Evolutionary conservation across 2,888 invertebrate genomes (phyloP).

Genomic region (Hypomecis atomaria): DNA sequence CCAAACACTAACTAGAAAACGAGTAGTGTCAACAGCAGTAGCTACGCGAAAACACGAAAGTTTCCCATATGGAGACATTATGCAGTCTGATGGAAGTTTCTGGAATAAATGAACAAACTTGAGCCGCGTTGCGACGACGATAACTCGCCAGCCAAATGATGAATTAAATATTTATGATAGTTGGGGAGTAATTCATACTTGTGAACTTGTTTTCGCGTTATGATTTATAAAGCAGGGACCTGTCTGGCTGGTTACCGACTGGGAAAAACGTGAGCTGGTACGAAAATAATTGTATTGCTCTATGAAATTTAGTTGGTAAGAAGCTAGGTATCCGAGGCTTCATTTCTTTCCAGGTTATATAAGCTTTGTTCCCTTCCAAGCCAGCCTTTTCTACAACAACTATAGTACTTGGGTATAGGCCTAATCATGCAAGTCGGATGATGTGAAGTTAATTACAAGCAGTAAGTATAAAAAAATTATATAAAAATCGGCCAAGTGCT

Average conservation of each 20-base stretch:
- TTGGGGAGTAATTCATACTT: slow-evolving; percentile 22
- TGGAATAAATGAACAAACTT: slow-evolving; percentile 58
- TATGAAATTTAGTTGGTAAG: no score
- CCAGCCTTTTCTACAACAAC: no score
- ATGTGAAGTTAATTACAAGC: no score
- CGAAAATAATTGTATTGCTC: not conserved
- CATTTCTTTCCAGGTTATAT: no score
- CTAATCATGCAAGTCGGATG: no score
- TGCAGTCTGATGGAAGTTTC: slow-evolving; percentile 55
- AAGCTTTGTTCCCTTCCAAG: no score
- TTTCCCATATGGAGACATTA: slow-evolving; percentile 58
- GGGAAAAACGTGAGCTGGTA: not conserved
- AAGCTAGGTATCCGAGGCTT: no score
- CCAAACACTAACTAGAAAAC: slow-evolving; percentile 32
- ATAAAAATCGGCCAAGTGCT: no score
- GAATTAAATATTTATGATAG: slow-evolving; percentile 49
- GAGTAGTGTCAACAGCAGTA: slow-evolving; percentile 41
- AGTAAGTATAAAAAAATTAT: no score
- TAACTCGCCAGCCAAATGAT: slow-evolving; percentile 50
- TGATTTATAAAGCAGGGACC: slow-evolving; percentile 4
- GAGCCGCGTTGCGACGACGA: slow-evolving; percentile 50
- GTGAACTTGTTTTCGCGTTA: slow-evolving; percentile 14
- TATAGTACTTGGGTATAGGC: no score
- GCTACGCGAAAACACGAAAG: slow-evolving; percentile 48
- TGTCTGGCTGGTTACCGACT: not conserved